These are phyloP conservation scores for Trematocara macrostoma DNA, from an alignment of 2,113 vertebrate genomes.

Conservation along the genomic window DNA sequence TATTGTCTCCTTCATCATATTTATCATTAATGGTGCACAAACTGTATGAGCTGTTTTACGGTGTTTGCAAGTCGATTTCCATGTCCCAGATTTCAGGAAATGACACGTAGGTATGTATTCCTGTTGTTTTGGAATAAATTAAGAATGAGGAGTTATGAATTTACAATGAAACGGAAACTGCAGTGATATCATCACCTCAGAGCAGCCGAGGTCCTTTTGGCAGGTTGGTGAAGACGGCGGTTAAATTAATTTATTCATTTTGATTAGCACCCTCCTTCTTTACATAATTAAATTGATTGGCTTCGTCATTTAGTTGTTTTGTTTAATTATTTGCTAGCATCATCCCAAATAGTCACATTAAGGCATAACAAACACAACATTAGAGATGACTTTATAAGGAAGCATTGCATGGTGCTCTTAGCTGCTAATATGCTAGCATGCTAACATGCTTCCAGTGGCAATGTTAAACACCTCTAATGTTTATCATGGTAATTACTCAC, in stretches of 20 bases:
- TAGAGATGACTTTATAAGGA: not conserved
- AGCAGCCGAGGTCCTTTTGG: not conserved
- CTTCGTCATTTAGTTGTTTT: not conserved
- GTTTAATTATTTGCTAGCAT: not conserved
- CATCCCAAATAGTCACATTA: not conserved
- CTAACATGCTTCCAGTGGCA: not conserved
- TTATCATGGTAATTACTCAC: not conserved
- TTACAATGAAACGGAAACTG: not conserved
- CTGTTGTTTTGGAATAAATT: conserved; percentile 28
- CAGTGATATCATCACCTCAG: not conserved
- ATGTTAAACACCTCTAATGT: not conserved
- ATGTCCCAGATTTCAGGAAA: conserved; percentile 27
- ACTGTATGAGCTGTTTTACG: not conserved
- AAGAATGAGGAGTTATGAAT: conserved; percentile 31
- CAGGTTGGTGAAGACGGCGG: not conserved
- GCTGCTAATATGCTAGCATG: not conserved
- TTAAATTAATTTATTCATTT: not conserved
- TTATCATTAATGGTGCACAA: conserved; percentile 15
- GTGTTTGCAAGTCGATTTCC: not conserved
- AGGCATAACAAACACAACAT: not conserved
- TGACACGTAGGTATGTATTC: not conserved
- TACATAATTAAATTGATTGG: not conserved
- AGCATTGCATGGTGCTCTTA: not conserved
- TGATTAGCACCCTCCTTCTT: not conserved
- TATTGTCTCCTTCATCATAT: not conserved